phyloP scores from a whole-genome alignment of 2,888 invertebrate genomes.

The Rhimphoctona megacephalus region DNA sequence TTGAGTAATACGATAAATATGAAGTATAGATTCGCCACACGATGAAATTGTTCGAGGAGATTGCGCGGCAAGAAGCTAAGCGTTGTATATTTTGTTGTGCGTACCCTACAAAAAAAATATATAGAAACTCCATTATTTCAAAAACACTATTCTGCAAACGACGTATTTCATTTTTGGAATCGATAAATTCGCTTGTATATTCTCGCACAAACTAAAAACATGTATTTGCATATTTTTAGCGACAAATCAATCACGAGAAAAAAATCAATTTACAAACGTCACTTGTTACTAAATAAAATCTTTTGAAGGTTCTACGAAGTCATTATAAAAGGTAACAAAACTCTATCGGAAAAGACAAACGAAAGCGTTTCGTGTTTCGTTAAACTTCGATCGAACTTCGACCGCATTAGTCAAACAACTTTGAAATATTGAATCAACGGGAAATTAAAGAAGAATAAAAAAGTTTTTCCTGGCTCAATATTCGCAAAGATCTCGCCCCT shows the following conservation, averaged over 20 bases:
- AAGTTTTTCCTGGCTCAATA: neutral
- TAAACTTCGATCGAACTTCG: slow-evolving; percentile 26
- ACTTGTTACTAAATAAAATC: neutral
- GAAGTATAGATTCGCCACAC: slow-evolving; percentile 99
- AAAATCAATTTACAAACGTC: neutral
- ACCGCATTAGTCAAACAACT: neutral
- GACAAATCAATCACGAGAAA: neutral
- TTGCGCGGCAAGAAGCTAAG: slow-evolving; percentile 98
- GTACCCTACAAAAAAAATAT: slow-evolving; percentile 86
- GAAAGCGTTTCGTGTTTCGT: neutral
- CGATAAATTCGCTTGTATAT: too few relatives aligned
- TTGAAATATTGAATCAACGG: slow-evolving; percentile 9
- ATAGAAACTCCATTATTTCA: slow-evolving; percentile 34
- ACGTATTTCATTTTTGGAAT: neutral
- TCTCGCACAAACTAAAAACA: too few relatives aligned
- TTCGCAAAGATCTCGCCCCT: neutral
- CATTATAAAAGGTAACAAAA: neutral
- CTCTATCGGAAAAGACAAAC: neutral
- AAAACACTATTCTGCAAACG: neutral
- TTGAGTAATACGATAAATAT: slow-evolving; percentile 98
- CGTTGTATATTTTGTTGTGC: slow-evolving; percentile 97
- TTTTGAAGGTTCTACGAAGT: neutral
- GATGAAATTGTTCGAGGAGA: slow-evolving; percentile 98
- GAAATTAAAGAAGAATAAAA: slow-evolving; percentile 35
- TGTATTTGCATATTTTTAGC: neutral